Base-by-base conservation (phyloP, 2,888 invertebrate species). In the Phengaris alcon region DNA sequence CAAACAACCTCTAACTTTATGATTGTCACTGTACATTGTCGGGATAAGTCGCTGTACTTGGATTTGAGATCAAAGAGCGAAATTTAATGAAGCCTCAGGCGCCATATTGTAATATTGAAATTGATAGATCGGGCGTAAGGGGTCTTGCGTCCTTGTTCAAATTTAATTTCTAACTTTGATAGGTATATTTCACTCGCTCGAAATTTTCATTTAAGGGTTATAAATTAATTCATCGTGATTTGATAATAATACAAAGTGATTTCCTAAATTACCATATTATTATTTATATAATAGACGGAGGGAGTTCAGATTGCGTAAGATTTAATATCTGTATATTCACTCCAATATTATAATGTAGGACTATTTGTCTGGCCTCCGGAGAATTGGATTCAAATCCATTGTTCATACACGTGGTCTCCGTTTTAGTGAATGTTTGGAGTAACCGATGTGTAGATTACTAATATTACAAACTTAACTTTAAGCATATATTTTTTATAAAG, bases 31-130 rank as follows among this genome's bases (percentile, higher is more conserved):
- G 52, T 72, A 72, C 72, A 54, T 54, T 72, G 72, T 72, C n/a
- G 9, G 35, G 72, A 72, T 72, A 72, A 54, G 72, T 52, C 64
- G 52, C 72, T 22, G 72, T 72, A 72, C 72, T 72, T 52, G 68
- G 75, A 76, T 68, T 75, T 73, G 74, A 80, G 83, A 85, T 86
- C 85, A 85, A 86, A 85, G 85, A 78, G 81, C 80, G 82, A 81
- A 83, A 82, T 85, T 84, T 86, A 86, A 86, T 85, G 86, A 86
- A 84, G 80, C 79, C 79, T 68, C 73, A 68, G 68, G 74, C 69
- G 68, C 74, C 76, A 77, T 77, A 77, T 75, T 57, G 73, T 64
- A 72, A 72, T 72, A 44, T 72, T 72, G 54, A 72, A 72, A 72
- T 51, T 74, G 75, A 77, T 77, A 68, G 77, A 77, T 77, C 70